Conservation (phyloP, 2,888 invertebrate genomes). For the Drosophila phalerata region DNA sequence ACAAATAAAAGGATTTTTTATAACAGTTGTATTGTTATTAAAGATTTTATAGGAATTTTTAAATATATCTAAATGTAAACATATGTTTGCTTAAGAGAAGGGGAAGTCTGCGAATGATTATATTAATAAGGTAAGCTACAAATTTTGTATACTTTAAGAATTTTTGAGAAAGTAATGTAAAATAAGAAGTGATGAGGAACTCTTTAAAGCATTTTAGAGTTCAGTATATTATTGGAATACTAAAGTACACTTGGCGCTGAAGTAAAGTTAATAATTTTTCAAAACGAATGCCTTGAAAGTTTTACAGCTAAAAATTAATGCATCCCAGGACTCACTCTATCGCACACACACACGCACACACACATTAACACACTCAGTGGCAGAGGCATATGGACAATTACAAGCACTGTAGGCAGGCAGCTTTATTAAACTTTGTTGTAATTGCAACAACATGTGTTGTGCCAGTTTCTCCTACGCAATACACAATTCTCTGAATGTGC, state of each 20-base stretch:
- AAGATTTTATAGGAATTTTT: too few species aligned
- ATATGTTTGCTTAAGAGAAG: neutral
- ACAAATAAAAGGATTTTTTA: too few species aligned
- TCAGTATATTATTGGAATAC: constrained; percentile 8
- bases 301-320: constrained; percentile 52
- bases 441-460: constrained; percentile 80
- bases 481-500: constrained; percentile 9
- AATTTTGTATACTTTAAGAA: neutral
- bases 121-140: neutral
- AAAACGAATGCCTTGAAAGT: constrained; percentile 53
- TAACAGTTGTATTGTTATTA: too few species aligned
- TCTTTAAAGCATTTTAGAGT: neutral
- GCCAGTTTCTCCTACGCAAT: constrained; percentile 42
- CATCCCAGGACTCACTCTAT: constrained; percentile 13
- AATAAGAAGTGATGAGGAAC: neutral
- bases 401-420: constrained; percentile 56
- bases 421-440: constrained; percentile 81
- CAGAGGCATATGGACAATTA: constrained; percentile 56
- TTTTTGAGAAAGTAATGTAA: neutral
- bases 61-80: too few species aligned
- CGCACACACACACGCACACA: constrained; percentile 4
- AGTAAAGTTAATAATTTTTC: constrained; percentile 52
- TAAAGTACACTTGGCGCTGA: constrained; percentile 49
- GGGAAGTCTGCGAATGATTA: neutral
- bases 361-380: constrained; percentile 9